Evolutionary conservation across 2,888 invertebrate genomes (phyloP).

Genomic region (Drosophila austrosaltans): DNA sequence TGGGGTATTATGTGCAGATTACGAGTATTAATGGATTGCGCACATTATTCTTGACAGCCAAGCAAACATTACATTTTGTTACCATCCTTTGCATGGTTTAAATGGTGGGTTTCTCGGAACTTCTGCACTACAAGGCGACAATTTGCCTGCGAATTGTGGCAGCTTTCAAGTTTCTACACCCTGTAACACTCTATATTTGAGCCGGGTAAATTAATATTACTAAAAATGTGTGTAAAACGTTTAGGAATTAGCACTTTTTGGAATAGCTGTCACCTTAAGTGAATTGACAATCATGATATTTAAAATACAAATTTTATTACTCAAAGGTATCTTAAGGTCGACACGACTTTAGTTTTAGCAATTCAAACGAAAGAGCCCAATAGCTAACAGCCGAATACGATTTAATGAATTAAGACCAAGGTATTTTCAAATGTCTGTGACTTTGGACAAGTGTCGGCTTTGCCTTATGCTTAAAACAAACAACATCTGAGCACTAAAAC

Average conservation of each 20-base stretch:
- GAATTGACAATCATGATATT: neutral
- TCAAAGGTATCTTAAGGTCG: neutral
- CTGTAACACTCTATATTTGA: neutral
- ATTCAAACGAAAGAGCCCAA: conserved; percentile 33
- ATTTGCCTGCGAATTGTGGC: conserved; percentile 41
- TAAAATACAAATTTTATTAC: neutral
- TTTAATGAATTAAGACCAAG: conserved; percentile 62
- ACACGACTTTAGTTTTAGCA: neutral
- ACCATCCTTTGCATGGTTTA: neutral
- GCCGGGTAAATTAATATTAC: neutral
- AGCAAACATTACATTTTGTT: neutral
- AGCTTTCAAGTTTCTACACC: conserved; percentile 41
- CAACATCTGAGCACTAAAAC: neutral
- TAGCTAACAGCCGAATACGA: conserved; percentile 43
- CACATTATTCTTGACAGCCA: neutral
- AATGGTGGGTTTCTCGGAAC: neutral
- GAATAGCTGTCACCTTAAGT: neutral
- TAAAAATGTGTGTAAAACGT: no score
- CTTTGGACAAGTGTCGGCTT: conserved; percentile 51
- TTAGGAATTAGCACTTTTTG: no score
- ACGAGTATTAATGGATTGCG: neutral
- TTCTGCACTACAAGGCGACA: conserved; percentile 23
- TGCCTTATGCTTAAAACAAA: conserved; percentile 16
- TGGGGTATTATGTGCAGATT: neutral
- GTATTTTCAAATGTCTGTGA: conserved; percentile 35